phyloP scores from a whole-genome alignment of 2,888 invertebrate species.

The Zaprionus obscuricornis region DNA sequence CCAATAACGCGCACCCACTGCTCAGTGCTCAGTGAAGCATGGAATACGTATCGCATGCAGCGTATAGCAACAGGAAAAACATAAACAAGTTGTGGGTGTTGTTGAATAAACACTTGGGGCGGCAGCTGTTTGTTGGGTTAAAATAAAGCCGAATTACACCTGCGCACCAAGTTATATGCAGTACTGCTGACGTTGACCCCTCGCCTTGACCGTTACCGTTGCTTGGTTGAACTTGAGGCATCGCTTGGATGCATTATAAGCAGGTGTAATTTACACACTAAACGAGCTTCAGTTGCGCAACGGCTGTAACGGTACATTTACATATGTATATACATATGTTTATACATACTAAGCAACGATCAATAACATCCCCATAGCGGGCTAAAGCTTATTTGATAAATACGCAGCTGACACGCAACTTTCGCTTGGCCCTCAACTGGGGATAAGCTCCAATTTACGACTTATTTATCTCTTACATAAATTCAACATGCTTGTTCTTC shows the following conservation, averaged over 20 bases:
- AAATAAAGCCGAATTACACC: slow-evolving; percentile 48
- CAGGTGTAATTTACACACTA: slow-evolving; percentile 9
- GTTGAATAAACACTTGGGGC: slow-evolving; percentile 10
- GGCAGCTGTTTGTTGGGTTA: slow-evolving; percentile 45
- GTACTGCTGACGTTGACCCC: slow-evolving; percentile 55
- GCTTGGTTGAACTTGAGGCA: slow-evolving; percentile 60
- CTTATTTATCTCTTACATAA: no score
- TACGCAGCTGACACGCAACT: slow-evolving; percentile 64
- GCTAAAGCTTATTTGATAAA: slow-evolving; percentile 49
- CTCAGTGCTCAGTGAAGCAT: slow-evolving; percentile 33
- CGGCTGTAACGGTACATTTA: slow-evolving; percentile 9
- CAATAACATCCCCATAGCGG: slow-evolving; percentile 38
- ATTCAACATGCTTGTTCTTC: not conserved
- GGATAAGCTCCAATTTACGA: no score
- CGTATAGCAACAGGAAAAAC: slow-evolving; percentile 49
- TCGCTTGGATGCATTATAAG: slow-evolving; percentile 8
- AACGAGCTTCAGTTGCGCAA: slow-evolving; percentile 57
- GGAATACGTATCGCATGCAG: no score
- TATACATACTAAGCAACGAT: slow-evolving; percentile 35
- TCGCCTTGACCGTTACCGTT: slow-evolving; percentile 61
- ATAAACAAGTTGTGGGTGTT: slow-evolving; percentile 63
- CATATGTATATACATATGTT: not conserved
- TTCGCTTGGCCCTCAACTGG: slow-evolving; percentile 11
- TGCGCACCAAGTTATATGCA: slow-evolving; percentile 47
- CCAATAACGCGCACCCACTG: slow-evolving; percentile 9